Percentiles rank a stretch among this genome's conserved stretches.
These are phyloP conservation scores for Hoplias malabaricus DNA, from an alignment of 2,113 vertebrate genomes.

Conservation along the genomic window DNA sequence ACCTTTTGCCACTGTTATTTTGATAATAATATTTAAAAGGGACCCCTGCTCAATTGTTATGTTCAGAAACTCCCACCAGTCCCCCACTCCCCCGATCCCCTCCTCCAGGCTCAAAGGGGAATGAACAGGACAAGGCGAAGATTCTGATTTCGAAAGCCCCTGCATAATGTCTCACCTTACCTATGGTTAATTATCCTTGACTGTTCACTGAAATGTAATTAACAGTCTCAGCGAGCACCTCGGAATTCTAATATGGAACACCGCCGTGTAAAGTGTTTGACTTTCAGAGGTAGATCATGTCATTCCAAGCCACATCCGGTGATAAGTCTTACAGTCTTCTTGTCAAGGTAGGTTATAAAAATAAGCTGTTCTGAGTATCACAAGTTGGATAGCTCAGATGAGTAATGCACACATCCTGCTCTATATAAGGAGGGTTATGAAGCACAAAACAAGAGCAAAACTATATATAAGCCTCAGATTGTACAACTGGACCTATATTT, in stretches of 20 bases:
- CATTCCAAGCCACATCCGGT: conserved; percentile 36
- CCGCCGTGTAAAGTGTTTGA: conserved; percentile 51
- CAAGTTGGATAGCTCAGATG: not conserved
- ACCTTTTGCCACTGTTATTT: conserved; percentile 49
- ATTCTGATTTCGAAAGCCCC: conserved; percentile 46
- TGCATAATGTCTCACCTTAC: conserved; percentile 55
- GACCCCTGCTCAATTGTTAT: conserved; percentile 9
- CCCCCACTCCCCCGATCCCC: not conserved
- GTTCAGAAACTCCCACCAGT: conserved; percentile 27
- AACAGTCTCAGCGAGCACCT: conserved; percentile 49
- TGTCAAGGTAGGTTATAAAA: conserved; percentile 43
- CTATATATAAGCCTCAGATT: too few species aligned
- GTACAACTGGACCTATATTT: not conserved
- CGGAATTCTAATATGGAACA: conserved; percentile 50
- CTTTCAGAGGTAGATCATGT: conserved; percentile 53
- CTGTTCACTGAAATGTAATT: conserved; percentile 55
- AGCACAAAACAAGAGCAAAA: not conserved
- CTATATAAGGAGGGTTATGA: not conserved
- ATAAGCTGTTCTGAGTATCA: not conserved
- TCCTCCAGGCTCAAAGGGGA: not conserved
- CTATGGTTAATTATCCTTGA: conserved; percentile 63
- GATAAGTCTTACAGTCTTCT: conserved; percentile 51
- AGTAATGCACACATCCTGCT: not conserved
- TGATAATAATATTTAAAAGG: conserved; percentile 8
- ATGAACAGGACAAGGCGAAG: conserved; percentile 12